Percentiles rank a stretch among this genome's conserved stretches.
phyloP scores from a whole-genome alignment of 2,113 vertebrate species.

The Apeltes quadracus region DNA sequence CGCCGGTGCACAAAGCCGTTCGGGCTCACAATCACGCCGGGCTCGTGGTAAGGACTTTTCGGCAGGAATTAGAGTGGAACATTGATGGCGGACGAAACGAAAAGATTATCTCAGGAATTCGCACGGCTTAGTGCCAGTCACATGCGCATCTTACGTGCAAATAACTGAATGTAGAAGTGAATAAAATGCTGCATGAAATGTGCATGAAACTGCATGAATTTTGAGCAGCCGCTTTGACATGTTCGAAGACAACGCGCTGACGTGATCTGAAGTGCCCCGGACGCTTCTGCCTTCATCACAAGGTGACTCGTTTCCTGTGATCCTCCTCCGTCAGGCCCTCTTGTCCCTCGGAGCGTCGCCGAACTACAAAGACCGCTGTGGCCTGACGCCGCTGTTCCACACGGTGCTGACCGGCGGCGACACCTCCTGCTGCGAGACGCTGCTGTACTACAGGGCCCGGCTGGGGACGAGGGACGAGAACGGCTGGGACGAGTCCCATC shows the following conservation, averaged over 20 bases:
- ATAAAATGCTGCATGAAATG: not conserved
- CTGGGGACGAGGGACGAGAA: constrained; percentile 88
- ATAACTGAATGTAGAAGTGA: not conserved
- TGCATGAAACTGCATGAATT: no score
- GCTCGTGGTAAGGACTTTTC: constrained; percentile 81
- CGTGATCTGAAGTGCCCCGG: no score
- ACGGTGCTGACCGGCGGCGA: constrained; percentile 91
- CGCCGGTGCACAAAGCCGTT: constrained; percentile 88
- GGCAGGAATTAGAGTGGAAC: constrained; percentile 1
- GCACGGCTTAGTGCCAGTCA: not conserved
- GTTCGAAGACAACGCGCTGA: no score
- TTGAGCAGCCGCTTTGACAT: no score
- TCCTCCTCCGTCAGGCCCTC: constrained; percentile 74
- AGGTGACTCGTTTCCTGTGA: not conserved
- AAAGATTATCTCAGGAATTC: not conserved
- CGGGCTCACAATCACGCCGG: constrained; percentile 86
- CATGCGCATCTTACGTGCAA: not conserved
- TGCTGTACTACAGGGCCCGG: constrained; percentile 87
- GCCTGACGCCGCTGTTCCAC: constrained; percentile 91
- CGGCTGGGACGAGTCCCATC: constrained; percentile 91
- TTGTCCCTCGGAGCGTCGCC: constrained; percentile 89
- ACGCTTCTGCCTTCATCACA: not conserved
- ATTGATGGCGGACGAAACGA: not conserved
- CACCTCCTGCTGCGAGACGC: constrained; percentile 89
- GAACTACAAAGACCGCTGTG: constrained; percentile 91